Evolutionary conservation across 2,113 vertebrate genomes (phyloP).

Genomic region (Hyla sarda): DNA sequence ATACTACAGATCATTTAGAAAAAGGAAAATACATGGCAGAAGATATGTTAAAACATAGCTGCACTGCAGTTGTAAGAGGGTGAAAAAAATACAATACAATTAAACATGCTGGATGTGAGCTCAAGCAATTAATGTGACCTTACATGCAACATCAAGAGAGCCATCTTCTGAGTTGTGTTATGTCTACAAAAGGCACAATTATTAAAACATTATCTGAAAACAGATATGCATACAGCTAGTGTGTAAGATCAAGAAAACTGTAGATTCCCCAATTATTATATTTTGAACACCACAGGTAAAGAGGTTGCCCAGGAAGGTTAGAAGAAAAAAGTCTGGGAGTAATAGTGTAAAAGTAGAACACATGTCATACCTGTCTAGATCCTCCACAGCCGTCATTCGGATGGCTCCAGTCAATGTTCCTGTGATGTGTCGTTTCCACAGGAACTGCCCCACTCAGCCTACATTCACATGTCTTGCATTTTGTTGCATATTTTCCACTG

Average conservation of each 20-base stretch:
- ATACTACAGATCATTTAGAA: not conserved
- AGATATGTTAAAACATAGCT: not conserved
- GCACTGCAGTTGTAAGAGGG: not conserved
- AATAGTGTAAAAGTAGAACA: too few species aligned
- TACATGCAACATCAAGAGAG: too few species aligned
- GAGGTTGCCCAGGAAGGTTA: too few species aligned
- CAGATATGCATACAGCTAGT: constrained; percentile 12
- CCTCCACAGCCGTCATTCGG: too few species aligned
- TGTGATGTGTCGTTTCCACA: too few species aligned
- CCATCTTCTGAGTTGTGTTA: not conserved
- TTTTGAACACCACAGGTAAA: not conserved
- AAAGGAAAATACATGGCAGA: not conserved
- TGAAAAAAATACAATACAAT: not conserved
- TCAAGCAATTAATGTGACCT: not conserved
- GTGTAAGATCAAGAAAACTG: not conserved
- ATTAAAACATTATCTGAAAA: constrained; percentile 7
- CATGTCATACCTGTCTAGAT: too few species aligned
- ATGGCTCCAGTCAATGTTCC: too few species aligned
- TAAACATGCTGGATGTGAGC: not conserved
- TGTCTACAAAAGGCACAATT: constrained; percentile 25
- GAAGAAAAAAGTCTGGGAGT: too few species aligned
- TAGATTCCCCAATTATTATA: not conserved
- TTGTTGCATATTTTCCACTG: too few species aligned
- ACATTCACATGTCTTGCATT: too few species aligned
- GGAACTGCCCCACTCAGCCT: too few species aligned